Evolutionary conservation across 2,888 invertebrate species (phyloP), one percentile per base, ranked within the genome.

Genomic region (Drosophila siamana): DNA sequence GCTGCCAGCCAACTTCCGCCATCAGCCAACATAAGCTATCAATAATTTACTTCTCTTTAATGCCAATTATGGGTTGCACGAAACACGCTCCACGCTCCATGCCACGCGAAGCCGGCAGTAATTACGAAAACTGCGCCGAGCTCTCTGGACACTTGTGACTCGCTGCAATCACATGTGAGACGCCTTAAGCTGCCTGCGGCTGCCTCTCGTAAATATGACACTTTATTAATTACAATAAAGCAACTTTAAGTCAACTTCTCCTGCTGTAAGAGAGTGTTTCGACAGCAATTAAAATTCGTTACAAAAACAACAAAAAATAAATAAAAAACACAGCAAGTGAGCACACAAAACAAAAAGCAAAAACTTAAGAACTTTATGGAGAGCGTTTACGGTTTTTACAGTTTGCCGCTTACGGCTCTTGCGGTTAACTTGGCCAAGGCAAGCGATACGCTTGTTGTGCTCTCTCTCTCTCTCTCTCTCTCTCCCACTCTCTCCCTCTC

Each of bases 21-120:
- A 16, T 26, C 19, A 44, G 13, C 40, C 50, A 54, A 33, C 67
- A 60, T 71, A 78, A 82, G 88, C 82, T 60, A 87, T 87, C 88
- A 87, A 82, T 82, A 87, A 87, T 87, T 87, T 88, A 87, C 82
- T 81, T 74, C 63, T 50, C 74, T 75, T 70, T 81, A 87, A 85
- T 73, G 63, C 85, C 86, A 87, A 85, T 87, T 81, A 81, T 63
- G 38, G 56, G 44, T 24, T 41, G 36, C 16, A 30, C 16, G 30
- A 3, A 4, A 22, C 4, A 15, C 24, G 24, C 19, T 1, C 19
- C 19, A 3, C 19, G 19, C 19, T 1, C 19, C 19, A 3, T 3
- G 19, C 19, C 19, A 3, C 7, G 33, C 11, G n/a, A 30, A 6
- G 8, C 4, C 8, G 41, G 8, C 4, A 8, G 41, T 30, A 41